Evolutionary conservation across 1,140 invertebrate species (phyloP).

Genomic region (Adelges cooleyi): DNA sequence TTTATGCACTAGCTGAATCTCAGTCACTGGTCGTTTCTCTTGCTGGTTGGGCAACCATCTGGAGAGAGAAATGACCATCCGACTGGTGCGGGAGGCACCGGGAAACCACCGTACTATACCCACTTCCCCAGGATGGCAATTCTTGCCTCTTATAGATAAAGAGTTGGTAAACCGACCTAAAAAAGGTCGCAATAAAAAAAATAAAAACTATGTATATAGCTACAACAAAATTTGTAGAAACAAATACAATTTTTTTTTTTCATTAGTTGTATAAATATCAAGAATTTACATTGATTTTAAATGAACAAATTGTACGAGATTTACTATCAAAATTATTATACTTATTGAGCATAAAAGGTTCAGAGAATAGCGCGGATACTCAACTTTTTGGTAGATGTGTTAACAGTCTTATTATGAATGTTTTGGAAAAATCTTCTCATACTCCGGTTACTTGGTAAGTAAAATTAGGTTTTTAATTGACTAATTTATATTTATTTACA

Average conservation of each 20-base stretch:
- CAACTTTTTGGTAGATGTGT: conserved; percentile 34
- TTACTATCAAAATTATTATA: conserved; percentile 12
- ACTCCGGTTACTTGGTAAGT: conserved; percentile 34
- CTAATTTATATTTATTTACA: neutral
- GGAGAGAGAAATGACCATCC: too few species aligned
- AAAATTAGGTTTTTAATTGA: neutral
- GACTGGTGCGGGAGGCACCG: too few species aligned
- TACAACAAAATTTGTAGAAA: too few species aligned
- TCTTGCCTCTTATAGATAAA: too few species aligned
- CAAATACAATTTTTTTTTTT: neutral
- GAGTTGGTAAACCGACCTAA: too few species aligned
- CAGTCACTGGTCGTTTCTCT: too few species aligned
- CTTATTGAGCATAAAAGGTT: conserved; percentile 8
- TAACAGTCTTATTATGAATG: conserved; percentile 34
- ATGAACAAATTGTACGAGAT: conserved; percentile 22
- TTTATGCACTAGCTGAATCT: too few species aligned
- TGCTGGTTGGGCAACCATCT: too few species aligned
- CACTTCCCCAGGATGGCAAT: too few species aligned
- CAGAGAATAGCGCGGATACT: conserved; percentile 14
- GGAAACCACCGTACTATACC: too few species aligned
- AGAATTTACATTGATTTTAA: conserved; percentile 15
- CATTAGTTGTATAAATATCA: conserved; percentile 21
- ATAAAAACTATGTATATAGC: too few species aligned
- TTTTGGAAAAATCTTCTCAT: conserved; percentile 34
- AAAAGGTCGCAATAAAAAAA: too few species aligned